A percentile compares a stretch with the other conserved stretches of the same genome.
phyloP scores from a whole-genome alignment of 1,140 invertebrate genomes.

The Mya arenaria region DNA sequence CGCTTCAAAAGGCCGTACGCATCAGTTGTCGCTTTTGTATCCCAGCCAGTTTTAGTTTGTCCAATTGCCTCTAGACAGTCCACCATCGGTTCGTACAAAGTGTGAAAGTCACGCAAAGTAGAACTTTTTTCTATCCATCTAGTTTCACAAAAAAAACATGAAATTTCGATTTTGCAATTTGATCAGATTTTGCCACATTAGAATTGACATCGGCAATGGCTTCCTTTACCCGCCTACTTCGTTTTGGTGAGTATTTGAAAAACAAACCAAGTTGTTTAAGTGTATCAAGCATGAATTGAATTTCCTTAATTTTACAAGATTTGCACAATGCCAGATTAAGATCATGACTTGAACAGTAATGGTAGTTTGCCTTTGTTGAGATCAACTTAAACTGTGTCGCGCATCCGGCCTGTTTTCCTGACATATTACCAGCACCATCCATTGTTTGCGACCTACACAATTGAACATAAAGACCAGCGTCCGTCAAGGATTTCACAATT shows the following conservation, averaged over 20 bases:
- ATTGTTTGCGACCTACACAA: slow-evolving; percentile 48
- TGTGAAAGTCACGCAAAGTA: too few relatives aligned
- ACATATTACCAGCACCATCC: slow-evolving; percentile 58
- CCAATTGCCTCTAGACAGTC: too few relatives aligned
- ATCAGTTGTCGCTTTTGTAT: too few relatives aligned
- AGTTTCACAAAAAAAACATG: too few relatives aligned
- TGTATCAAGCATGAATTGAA: slow-evolving; percentile 46
- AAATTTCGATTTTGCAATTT: too few relatives aligned
- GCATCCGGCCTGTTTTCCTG: slow-evolving; percentile 45
- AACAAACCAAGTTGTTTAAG: slow-evolving; percentile 46
- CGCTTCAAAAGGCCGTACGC: too few relatives aligned
- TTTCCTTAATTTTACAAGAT: slow-evolving; percentile 47
- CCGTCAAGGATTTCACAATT: slow-evolving; percentile 36
- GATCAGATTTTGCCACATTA: too few relatives aligned
- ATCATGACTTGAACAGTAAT: slow-evolving; percentile 51
- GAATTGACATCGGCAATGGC: slow-evolving; percentile 48
- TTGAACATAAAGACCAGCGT: slow-evolving; percentile 37
- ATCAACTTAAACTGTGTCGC: slow-evolving; percentile 16
- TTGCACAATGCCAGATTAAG: slow-evolving; percentile 56
- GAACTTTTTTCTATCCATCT: too few relatives aligned
- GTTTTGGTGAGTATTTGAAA: slow-evolving; percentile 50
- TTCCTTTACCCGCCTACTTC: slow-evolving; percentile 39
- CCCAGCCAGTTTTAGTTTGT: too few relatives aligned
- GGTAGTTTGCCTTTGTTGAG: slow-evolving; percentile 46
- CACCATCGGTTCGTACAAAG: too few relatives aligned